Conservation (phyloP, 2,888 invertebrate species). For the Chymomyza fuscimana region DNA sequence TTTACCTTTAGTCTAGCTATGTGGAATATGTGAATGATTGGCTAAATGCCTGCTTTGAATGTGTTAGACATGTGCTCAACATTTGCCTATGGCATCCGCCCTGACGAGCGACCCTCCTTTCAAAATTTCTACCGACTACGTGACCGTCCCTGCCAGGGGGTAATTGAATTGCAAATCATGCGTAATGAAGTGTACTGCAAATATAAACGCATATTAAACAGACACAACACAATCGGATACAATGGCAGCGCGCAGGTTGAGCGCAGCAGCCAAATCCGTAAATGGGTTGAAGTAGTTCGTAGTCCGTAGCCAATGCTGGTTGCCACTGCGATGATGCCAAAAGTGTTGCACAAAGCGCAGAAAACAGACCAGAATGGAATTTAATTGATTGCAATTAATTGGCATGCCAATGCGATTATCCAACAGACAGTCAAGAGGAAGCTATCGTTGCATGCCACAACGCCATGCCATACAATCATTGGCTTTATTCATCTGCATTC, state of each 20-base stretch:
- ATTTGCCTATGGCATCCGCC: no score
- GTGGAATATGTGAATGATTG: constrained; percentile 23
- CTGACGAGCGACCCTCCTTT: not conserved
- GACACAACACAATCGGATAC: constrained; percentile 28
- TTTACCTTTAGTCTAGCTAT: constrained; percentile 21
- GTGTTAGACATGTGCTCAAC: no score
- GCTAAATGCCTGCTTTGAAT: not conserved
- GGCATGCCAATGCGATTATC: constrained; percentile 30
- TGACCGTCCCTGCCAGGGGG: constrained; percentile 12
- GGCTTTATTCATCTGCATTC: not conserved
- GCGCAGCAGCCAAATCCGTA: constrained; percentile 16
- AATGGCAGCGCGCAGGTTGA: constrained; percentile 15
- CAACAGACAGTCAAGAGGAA: not conserved
- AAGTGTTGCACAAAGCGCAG: constrained; percentile 26
- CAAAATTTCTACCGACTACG: not conserved
- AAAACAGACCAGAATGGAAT: constrained; percentile 34
- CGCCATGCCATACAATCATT: not conserved
- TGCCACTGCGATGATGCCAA: constrained; percentile 6
- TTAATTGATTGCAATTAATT: constrained; percentile 72
- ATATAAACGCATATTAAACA: constrained; percentile 50
- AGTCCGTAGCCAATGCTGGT: constrained; percentile 13
- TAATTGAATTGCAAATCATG: constrained; percentile 71
- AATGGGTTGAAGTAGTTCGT: not conserved
- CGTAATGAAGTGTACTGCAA: constrained; percentile 64
- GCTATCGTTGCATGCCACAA: not conserved